Percentiles rank a stretch among this genome's conserved stretches.
These are phyloP conservation scores for Dissostichus mawsoni DNA, from an alignment of 2,113 vertebrate species.

Conservation along the genomic window DNA sequence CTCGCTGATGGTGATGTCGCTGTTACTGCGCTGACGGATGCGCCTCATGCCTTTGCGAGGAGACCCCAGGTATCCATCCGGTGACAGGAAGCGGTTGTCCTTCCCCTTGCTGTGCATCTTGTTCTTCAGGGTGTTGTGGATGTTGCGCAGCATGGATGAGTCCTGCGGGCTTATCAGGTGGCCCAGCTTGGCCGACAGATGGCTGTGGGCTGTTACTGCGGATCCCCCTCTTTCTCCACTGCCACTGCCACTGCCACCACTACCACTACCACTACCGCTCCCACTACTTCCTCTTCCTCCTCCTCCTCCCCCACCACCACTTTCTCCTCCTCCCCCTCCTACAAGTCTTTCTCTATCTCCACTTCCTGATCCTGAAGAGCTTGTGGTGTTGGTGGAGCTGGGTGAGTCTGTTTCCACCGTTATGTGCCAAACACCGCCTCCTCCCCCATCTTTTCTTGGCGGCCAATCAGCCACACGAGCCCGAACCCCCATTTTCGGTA, in stretches of 20 bases:
- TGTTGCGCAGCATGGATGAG: slow-evolving; percentile 97
- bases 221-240: slow-evolving; percentile 60
- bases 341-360: slow-evolving; percentile 76
- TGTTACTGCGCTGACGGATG: slow-evolving; percentile 98
- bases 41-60: slow-evolving; percentile 96
- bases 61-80: slow-evolving; percentile 94
- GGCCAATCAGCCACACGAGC: slow-evolving; percentile 99
- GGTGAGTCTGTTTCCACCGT: slow-evolving; percentile 88
- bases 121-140: slow-evolving; percentile 95
- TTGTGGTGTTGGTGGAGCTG: slow-evolving; percentile 82
- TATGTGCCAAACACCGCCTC: slow-evolving; percentile 85
- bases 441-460: slow-evolving; percentile 92
- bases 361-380: slow-evolving; percentile 78
- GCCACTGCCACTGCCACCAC: slow-evolving; percentile 50
- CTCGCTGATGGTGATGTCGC: slow-evolving; percentile 97
- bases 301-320: slow-evolving; percentile 41
- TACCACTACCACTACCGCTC: slow-evolving; percentile 47
- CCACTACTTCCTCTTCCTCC: slow-evolving; percentile 25
- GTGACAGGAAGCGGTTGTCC: slow-evolving; percentile 96
- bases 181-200: slow-evolving; percentile 89
- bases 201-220: slow-evolving; percentile 80
- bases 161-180: slow-evolving; percentile 94
- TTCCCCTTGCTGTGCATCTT: slow-evolving; percentile 92
- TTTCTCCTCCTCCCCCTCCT: slow-evolving; percentile 19
- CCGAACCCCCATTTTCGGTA: slow-evolving; percentile 98